Percentiles rank a stretch among this genome's conserved stretches.
These are phyloP conservation scores for Diplosoma virens DNA, from an alignment of 23 tunicate species.

Conservation along the genomic window DNA sequence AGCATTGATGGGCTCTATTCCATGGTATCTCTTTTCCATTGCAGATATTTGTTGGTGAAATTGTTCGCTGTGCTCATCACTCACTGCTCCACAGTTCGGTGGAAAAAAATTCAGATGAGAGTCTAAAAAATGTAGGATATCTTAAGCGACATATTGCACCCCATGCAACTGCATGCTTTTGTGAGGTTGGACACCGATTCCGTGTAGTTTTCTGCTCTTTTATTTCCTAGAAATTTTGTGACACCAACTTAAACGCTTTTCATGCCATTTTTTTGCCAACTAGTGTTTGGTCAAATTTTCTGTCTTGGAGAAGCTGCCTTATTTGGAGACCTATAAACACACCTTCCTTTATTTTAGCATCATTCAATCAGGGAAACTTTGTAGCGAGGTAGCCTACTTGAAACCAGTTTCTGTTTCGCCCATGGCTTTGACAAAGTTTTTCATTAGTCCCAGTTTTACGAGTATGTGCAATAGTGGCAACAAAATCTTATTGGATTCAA, in stretches of 20 bases:
- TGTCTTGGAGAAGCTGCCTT: constrained; percentile 4
- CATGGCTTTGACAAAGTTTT: constrained; percentile 24
- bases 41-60: constrained; percentile 11
- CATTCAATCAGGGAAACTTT: constrained; percentile 8
- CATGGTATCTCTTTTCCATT: constrained; percentile 13
- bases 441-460: constrained; percentile 19
- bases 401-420: constrained; percentile 6
- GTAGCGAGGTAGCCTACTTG: constrained; percentile 10
- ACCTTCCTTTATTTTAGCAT: constrained; percentile 28
- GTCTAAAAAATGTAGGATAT: constrained; percentile 23
- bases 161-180: constrained; percentile 12
- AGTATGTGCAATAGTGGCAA: constrained; percentile 38
- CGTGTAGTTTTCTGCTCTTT: constrained; percentile 17
- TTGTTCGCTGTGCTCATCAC: constrained; percentile 7
- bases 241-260: constrained; percentile 28
- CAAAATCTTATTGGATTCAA: constrained; percentile 28
- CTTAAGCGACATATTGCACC: constrained; percentile 15
- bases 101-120: constrained; percentile 6
- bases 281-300: constrained; percentile 4
- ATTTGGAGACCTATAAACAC: constrained; percentile 44
- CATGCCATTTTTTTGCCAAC: constrained; percentile 15
- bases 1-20: constrained; percentile 22
- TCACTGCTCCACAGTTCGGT: constrained; percentile 14
- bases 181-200: constrained; percentile 13
- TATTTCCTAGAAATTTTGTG: constrained; percentile 17